These are phyloP conservation scores for Eulemur rufifrons DNA, from an alignment of 2,113 vertebrate genomes.

Conservation along the genomic window DNA sequence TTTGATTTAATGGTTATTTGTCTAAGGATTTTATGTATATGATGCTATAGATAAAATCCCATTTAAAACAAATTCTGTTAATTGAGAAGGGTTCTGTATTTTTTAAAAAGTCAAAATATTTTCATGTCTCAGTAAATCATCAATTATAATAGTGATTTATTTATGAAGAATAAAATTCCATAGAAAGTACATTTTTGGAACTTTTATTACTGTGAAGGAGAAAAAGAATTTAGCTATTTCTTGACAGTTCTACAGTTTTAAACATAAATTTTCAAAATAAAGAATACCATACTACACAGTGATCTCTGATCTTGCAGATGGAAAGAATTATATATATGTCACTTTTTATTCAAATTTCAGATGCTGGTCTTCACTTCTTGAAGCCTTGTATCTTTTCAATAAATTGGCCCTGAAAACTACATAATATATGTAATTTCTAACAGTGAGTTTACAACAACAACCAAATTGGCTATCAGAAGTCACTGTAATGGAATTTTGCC, in stretches of 20 bases:
- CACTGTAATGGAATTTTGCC: slow-evolving; percentile 8
- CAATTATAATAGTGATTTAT: slow-evolving; percentile 23
- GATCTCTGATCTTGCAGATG: neutral
- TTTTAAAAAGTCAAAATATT: slow-evolving; percentile 41
- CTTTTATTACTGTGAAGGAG: slow-evolving; percentile 21
- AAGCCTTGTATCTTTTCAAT: slow-evolving; percentile 2
- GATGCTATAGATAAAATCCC: slow-evolving; percentile 5
- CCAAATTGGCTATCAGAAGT: slow-evolving; percentile 16
- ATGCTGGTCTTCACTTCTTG: neutral
- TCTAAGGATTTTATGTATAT: slow-evolving; percentile 13
- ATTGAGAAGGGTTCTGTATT: slow-evolving; percentile 27
- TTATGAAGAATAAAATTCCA: slow-evolving; percentile 34
- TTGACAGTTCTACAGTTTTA: slow-evolving; percentile 46
- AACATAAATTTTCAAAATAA: slow-evolving; percentile 30
- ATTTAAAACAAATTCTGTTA: slow-evolving; percentile 41
- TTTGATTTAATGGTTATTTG: slow-evolving; percentile 39
- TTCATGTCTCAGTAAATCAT: slow-evolving; percentile 27
- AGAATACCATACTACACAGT: neutral
- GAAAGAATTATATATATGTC: neutral
- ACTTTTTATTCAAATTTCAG: slow-evolving; percentile 37
- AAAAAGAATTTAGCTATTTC: slow-evolving; percentile 25
- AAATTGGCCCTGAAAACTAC: slow-evolving; percentile 7
- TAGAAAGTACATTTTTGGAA: neutral
- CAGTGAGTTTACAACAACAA: neutral
- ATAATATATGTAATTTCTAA: neutral